phyloP scores from a whole-genome alignment of 2,888 invertebrate species.

The Seira musarum region DNA sequence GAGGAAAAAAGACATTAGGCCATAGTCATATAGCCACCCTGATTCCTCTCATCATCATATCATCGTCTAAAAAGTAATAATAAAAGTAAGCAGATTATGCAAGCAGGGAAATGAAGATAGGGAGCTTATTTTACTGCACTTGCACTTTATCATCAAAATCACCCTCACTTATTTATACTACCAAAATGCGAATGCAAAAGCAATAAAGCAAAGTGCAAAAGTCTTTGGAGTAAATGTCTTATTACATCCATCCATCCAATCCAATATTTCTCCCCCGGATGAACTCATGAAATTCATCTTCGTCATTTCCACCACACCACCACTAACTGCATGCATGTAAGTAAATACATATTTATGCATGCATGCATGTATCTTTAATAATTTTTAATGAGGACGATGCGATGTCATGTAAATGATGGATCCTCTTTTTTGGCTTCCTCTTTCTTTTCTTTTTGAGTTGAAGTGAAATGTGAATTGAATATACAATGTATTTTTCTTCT shows the following conservation, averaged over 20 bases:
- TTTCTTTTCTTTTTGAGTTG: not conserved
- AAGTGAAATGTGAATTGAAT: not conserved
- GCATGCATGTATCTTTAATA: not conserved
- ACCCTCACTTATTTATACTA: no score
- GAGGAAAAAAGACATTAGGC: conserved; percentile 32
- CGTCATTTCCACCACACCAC: no score
- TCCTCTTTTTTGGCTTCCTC: not conserved
- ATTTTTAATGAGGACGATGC: not conserved
- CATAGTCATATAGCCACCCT: not conserved
- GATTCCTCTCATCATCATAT: not conserved
- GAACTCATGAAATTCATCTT: no score
- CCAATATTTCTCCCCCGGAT: no score
- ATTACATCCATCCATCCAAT: no score
- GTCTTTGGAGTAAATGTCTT: no score
- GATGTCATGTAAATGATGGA: not conserved
- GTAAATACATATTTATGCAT: no score
- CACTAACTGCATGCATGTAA: no score
- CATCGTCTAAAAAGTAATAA: not conserved
- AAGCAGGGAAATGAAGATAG: not conserved
- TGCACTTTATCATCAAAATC: not conserved
- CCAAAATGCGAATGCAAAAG: no score
- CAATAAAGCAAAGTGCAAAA: not conserved
- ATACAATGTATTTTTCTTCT: not conserved
- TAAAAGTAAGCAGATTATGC: not conserved
- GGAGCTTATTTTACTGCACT: not conserved